Conservation (phyloP, 2,797 vertebrate species). For the Oreonectes daqikongensis region DNA sequence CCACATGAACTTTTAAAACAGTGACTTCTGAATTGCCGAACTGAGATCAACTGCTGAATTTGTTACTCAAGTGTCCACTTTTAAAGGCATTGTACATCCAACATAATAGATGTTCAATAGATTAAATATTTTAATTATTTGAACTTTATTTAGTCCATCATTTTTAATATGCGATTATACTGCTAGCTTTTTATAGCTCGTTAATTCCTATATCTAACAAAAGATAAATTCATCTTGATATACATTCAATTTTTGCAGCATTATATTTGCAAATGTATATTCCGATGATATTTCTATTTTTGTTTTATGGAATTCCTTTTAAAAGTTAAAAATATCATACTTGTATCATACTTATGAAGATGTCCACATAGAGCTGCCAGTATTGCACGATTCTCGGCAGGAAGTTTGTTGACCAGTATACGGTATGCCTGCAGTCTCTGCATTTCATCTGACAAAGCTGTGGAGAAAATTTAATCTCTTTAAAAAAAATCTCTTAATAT, state of each 20-base stretch:
- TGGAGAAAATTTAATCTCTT: slow-evolving; percentile 28
- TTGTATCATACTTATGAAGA: slow-evolving; percentile 71
- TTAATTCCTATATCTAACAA: too few relatives aligned
- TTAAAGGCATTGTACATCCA: too few relatives aligned
- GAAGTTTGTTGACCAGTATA: slow-evolving; percentile 64
- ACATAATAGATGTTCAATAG: too few relatives aligned
- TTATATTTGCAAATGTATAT: neutral
- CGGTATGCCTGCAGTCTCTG: slow-evolving; percentile 65
- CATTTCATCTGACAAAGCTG: slow-evolving; percentile 66
- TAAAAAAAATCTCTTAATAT: too few relatives aligned
- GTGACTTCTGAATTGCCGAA: too few relatives aligned
- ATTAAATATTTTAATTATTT: too few relatives aligned
- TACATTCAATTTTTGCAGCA: neutral
- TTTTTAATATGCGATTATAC: too few relatives aligned
- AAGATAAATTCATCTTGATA: too few relatives aligned
- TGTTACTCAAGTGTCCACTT: too few relatives aligned
- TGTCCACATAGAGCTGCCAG: slow-evolving; percentile 73
- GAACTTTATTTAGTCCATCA: too few relatives aligned
- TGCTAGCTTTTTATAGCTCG: too few relatives aligned
- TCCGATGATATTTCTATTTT: neutral
- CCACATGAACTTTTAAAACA: neutral
- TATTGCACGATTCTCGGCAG: slow-evolving; percentile 64
- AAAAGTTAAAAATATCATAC: neutral
- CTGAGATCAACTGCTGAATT: neutral
- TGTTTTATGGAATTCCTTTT: neutral